Conservation (phyloP, 2,113 vertebrate genomes). For the Cephalopholis sonnerati region DNA sequence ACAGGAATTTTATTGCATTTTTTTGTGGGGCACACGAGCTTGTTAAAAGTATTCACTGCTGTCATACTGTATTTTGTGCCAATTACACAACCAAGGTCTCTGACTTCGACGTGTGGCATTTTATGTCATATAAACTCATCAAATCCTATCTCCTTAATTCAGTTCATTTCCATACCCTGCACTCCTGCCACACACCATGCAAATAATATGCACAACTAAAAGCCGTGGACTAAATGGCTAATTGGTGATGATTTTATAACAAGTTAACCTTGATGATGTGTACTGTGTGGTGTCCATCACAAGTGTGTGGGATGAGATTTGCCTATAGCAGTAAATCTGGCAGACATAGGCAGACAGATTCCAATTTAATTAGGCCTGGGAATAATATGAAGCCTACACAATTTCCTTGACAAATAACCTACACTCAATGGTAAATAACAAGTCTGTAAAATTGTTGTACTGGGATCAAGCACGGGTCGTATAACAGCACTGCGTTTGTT, state of each 20-base stretch:
- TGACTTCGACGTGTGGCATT: neutral
- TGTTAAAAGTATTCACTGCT: neutral
- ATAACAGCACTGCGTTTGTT: slow-evolving; percentile 64
- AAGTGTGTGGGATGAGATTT: slow-evolving; percentile 47
- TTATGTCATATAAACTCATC: slow-evolving; percentile 4
- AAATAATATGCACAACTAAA: slow-evolving; percentile 47
- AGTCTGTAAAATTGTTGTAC: slow-evolving; percentile 53
- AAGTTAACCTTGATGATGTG: slow-evolving; percentile 66
- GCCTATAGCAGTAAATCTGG: slow-evolving; percentile 67
- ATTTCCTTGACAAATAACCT: slow-evolving; percentile 69
- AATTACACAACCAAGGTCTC: slow-evolving; percentile 1
- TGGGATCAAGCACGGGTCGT: slow-evolving; percentile 62
- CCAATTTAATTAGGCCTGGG: slow-evolving; percentile 74
- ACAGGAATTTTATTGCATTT: neutral
- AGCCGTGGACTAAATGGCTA: slow-evolving; percentile 23
- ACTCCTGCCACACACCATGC: neutral
- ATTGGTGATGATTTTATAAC: slow-evolving; percentile 57
- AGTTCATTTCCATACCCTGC: neutral
- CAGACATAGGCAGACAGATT: slow-evolving; percentile 58
- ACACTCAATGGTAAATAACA: slow-evolving; percentile 68
- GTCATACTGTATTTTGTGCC: neutral
- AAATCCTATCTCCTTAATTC: slow-evolving; percentile 5
- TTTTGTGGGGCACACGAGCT: neutral
- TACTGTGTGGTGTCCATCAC: slow-evolving; percentile 29
- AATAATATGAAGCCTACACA: slow-evolving; percentile 60